phyloP scores from a whole-genome alignment of 1,140 invertebrate species.

The Bicyclus anynana region DNA sequence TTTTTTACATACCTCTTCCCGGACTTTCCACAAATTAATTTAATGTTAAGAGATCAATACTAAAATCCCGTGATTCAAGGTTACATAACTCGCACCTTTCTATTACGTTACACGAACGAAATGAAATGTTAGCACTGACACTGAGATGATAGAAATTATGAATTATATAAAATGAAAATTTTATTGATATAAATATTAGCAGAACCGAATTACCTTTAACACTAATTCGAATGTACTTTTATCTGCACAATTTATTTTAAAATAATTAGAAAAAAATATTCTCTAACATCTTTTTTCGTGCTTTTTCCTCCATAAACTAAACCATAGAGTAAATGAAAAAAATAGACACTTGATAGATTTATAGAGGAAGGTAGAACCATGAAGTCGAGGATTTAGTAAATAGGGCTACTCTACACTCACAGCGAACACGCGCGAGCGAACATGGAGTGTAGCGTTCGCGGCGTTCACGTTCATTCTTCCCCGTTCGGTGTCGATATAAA shows the following conservation, averaged over 20 bases:
- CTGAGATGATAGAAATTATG: background rate
- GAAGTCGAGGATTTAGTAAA: no score
- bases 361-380: no score
- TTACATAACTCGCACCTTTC: slow-evolving; percentile 71
- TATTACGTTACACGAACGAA: slow-evolving; percentile 35
- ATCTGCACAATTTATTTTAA: slow-evolving; percentile 56
- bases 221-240: slow-evolving; percentile 23
- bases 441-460: no score
- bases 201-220: slow-evolving; percentile 53
- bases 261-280: slow-evolving; percentile 49
- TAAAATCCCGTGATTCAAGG: slow-evolving; percentile 71
- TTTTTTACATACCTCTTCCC: slow-evolving; percentile 29
- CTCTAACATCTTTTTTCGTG: slow-evolving; percentile 42
- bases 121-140: slow-evolving; percentile 36
- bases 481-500: no score
- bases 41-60: slow-evolving; percentile 56
- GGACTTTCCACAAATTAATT: slow-evolving; percentile 26
- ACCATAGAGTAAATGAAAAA: background rate
- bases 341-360: no score
- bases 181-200: background rate
- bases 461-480: no score
- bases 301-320: slow-evolving; percentile 34
- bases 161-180: background rate
- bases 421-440: no score
- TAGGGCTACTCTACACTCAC: no score